Conservation (phyloP, 2,797 vertebrate species). For the Phataginus tricuspis region DNA sequence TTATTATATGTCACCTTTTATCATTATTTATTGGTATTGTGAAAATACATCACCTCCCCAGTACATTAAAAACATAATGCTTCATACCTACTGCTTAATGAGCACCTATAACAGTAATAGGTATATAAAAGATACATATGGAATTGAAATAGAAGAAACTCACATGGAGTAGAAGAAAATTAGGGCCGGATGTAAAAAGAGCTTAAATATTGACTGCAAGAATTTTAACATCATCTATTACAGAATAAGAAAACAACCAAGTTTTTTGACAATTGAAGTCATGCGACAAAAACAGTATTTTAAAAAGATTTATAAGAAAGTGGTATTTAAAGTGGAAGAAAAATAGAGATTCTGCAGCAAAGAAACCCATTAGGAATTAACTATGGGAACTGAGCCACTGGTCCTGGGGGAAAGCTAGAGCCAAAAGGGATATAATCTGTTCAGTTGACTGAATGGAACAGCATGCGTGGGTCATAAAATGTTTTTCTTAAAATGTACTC, state of each 20-base stretch:
- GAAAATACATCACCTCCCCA: neutral
- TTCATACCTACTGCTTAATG: neutral
- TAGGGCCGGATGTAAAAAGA: neutral
- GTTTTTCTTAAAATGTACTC: neutral
- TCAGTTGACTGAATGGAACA: neutral
- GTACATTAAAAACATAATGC: neutral
- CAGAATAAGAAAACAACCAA: slow-evolving; percentile 2
- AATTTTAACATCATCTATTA: neutral
- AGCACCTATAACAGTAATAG: neutral
- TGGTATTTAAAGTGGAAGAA: neutral
- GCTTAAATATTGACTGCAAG: neutral
- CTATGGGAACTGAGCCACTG: neutral
- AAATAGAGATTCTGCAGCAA: neutral
- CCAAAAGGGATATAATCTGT: neutral
- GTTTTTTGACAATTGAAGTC: neutral
- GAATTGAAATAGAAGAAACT: neutral
- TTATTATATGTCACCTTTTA: neutral
- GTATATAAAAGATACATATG: neutral
- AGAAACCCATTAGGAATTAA: neutral
- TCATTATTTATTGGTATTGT: neutral
- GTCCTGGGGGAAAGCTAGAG: neutral
- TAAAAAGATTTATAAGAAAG: neutral
- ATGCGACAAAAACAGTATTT: neutral
- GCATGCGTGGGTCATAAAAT: neutral
- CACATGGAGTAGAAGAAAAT: neutral